A percentile compares a stretch with the other conserved stretches of the same genome.
phyloP scores from a whole-genome alignment of 2,113 vertebrate species.

The Barbus barbus region DNA sequence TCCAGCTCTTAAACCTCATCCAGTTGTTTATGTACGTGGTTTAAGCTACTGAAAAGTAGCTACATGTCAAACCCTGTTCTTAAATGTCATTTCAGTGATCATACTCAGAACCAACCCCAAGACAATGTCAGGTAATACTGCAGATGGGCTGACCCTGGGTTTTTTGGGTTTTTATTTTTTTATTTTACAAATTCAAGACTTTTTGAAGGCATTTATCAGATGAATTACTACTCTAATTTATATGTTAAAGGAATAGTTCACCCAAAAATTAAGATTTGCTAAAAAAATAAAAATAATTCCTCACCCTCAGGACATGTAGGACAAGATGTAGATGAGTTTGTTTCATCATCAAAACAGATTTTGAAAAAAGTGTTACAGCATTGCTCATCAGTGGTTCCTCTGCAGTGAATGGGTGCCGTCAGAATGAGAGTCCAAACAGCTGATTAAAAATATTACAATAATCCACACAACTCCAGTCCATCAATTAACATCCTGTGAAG shows the following conservation, averaged over 20 bases:
- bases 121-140: slow-evolving; percentile 46
- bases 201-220: background rate
- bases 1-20: background rate
- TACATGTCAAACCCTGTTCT: slow-evolving; percentile 26
- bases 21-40: background rate
- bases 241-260: background rate
- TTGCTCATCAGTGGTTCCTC: too few relatives aligned
- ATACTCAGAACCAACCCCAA: slow-evolving; percentile 41
- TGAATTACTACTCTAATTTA: background rate
- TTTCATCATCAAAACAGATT: too few relatives aligned
- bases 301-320: too few relatives aligned
- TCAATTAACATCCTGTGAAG: too few relatives aligned
- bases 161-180: background rate
- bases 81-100: slow-evolving; percentile 49
- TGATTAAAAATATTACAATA: too few relatives aligned
- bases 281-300: too few relatives aligned
- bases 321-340: too few relatives aligned
- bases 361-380: too few relatives aligned
- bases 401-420: too few relatives aligned
- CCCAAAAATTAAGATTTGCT: background rate
- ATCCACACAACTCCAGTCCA: too few relatives aligned
- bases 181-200: background rate
- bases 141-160: background rate
- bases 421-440: too few relatives aligned
- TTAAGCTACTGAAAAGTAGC: slow-evolving; percentile 23